Conservation (phyloP, 1,140 invertebrate species). For the Archegozetes longisetosus region DNA sequence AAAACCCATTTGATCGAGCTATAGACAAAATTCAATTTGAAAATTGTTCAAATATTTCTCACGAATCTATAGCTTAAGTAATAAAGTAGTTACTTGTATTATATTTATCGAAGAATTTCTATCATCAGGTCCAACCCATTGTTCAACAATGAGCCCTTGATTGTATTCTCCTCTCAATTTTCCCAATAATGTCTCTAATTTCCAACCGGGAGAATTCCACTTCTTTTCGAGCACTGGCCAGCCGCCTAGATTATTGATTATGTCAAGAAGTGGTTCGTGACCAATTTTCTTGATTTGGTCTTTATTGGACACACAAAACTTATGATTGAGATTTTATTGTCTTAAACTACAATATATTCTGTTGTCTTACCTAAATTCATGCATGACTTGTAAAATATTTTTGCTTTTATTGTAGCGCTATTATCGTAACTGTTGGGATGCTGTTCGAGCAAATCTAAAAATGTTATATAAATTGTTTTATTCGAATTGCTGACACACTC, state of each 20-base stretch:
- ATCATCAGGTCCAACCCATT: constrained; percentile 73
- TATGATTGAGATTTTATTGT: neutral
- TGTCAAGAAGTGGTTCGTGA: constrained; percentile 45
- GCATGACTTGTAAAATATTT: constrained; percentile 62
- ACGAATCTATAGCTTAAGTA: neutral
- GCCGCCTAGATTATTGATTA: constrained; percentile 57
- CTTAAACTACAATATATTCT: neutral
- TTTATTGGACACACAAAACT: constrained; percentile 8
- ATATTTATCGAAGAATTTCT: constrained; percentile 74
- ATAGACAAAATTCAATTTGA: constrained; percentile 24
- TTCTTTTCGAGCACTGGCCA: constrained; percentile 70
- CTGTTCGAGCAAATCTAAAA: constrained; percentile 29
- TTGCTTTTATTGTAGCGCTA: constrained; percentile 37
- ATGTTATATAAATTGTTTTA: neutral
- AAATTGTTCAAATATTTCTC: neutral
- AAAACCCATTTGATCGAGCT: constrained; percentile 72
- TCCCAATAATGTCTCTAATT: constrained; percentile 34
- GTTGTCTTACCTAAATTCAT: constrained; percentile 40
- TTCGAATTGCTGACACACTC: too few species aligned
- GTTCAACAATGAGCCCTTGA: constrained; percentile 60
- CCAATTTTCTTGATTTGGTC: constrained; percentile 34
- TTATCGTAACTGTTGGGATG: constrained; percentile 24
- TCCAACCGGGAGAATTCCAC: constrained; percentile 40
- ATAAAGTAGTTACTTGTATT: constrained; percentile 46
- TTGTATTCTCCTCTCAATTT: constrained; percentile 52